Evolutionary conservation across 2,797 vertebrate genomes (phyloP).

Genomic region (Fratercula arctica): DNA sequence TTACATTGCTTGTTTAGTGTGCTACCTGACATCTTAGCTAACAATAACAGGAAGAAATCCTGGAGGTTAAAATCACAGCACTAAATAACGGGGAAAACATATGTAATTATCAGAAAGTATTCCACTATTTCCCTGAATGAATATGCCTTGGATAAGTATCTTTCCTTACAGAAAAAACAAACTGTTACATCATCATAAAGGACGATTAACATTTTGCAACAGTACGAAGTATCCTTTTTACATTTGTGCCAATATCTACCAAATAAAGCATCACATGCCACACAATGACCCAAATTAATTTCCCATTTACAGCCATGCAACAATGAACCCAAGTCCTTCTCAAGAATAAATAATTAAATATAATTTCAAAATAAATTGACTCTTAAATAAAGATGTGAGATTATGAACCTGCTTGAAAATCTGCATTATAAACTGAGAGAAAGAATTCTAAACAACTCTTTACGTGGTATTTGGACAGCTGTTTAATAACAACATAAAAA

Average conservation of each 20-base stretch:
- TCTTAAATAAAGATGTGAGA: not conserved
- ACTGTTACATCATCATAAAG: not conserved
- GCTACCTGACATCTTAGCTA: not conserved
- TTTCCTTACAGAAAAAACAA: not conserved
- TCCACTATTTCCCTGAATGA: not conserved
- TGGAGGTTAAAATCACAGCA: not conserved
- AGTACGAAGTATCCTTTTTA: not conserved
- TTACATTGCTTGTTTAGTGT: not conserved
- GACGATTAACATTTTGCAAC: not conserved
- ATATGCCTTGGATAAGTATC: not conserved
- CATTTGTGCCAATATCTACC: not conserved
- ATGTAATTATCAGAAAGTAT: not conserved
- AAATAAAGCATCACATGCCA: not conserved
- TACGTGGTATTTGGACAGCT: slow-evolving; percentile 48
- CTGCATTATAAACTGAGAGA: not conserved
- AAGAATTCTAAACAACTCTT: not conserved
- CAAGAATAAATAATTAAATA: not conserved
- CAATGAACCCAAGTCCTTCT: not conserved
- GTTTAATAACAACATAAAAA: slow-evolving; percentile 51
- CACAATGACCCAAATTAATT: not conserved
- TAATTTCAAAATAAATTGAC: not conserved
- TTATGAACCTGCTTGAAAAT: not conserved
- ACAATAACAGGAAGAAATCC: not conserved
- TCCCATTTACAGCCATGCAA: not conserved
- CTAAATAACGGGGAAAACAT: not conserved